A percentile compares a stretch with the other conserved stretches of the same genome.
These are phyloP conservation scores for Strix occidentalis DNA, from an alignment of 2,797 vertebrate genomes.

Conservation along the genomic window DNA sequence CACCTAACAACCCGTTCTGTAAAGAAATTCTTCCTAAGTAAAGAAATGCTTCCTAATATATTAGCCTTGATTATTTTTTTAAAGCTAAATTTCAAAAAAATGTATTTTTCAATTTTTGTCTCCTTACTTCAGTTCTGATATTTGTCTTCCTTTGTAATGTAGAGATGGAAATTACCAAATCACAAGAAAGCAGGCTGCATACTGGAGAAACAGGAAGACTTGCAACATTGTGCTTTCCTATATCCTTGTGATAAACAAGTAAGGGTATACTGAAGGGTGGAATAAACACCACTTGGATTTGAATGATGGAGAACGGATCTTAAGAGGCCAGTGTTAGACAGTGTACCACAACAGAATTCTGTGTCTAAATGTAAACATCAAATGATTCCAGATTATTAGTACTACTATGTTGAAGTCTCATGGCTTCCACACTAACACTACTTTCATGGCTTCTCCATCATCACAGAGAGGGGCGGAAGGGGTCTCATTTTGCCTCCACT, in stretches of 20 bases:
- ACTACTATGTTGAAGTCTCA: neutral
- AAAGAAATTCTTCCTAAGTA: no score
- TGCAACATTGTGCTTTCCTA: neutral
- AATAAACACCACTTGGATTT: neutral
- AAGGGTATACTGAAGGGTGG: neutral
- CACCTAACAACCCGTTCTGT: no score
- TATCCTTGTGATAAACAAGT: neutral
- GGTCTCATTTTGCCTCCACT: neutral
- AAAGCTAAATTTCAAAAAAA: neutral
- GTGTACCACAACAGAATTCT: neutral
- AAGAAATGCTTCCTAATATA: neutral
- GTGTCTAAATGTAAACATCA: neutral
- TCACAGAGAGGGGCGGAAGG: neutral
- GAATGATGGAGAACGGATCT: neutral
- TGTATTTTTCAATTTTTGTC: neutral
- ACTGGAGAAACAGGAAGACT: neutral
- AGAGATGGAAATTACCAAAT: neutral
- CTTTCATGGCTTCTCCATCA: neutral
- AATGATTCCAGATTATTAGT: neutral
- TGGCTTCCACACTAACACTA: neutral
- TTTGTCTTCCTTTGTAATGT: neutral
- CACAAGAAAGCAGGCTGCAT: neutral
- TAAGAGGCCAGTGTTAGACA: neutral
- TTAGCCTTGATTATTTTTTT: neutral
- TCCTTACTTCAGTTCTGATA: neutral